phyloP scores from a whole-genome alignment of 2,797 vertebrate species.

The Cuculus canorus region DNA sequence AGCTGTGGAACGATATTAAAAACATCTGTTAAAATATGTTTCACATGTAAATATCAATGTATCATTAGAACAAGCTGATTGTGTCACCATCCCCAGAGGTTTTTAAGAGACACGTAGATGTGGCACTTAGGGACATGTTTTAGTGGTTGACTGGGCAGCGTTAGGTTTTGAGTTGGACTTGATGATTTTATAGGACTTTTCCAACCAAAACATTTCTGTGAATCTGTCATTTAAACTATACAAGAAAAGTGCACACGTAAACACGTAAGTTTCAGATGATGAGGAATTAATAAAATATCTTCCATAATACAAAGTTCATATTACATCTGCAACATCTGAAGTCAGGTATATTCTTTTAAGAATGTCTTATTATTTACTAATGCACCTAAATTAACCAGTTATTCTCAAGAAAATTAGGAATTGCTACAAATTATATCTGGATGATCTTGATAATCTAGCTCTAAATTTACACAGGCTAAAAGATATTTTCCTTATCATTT shows the following conservation, averaged over 20 bases:
- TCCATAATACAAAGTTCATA: neutral
- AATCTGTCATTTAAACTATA: neutral
- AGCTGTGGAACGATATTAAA: neutral
- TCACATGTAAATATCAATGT: neutral
- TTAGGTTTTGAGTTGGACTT: too few relatives aligned
- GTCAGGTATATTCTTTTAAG: neutral
- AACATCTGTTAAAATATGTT: neutral
- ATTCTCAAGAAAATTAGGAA: neutral
- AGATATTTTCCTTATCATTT: neutral
- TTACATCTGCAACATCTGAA: neutral
- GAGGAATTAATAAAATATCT: neutral
- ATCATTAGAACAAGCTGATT: neutral
- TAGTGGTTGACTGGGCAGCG: too few relatives aligned
- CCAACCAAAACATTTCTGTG: too few relatives aligned
- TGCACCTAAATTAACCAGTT: neutral
- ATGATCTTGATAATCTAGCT: neutral
- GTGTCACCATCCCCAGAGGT: too few relatives aligned
- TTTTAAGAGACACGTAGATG: too few relatives aligned
- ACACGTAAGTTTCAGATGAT: neutral
- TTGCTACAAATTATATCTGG: accelerated
- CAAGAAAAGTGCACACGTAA: neutral
- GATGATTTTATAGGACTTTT: too few relatives aligned
- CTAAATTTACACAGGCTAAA: neutral
- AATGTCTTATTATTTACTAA: neutral
- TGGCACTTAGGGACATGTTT: too few relatives aligned